Evolutionary conservation across 1,140 invertebrate genomes (phyloP).

Genomic region (Stegodyphus dumicola): DNA sequence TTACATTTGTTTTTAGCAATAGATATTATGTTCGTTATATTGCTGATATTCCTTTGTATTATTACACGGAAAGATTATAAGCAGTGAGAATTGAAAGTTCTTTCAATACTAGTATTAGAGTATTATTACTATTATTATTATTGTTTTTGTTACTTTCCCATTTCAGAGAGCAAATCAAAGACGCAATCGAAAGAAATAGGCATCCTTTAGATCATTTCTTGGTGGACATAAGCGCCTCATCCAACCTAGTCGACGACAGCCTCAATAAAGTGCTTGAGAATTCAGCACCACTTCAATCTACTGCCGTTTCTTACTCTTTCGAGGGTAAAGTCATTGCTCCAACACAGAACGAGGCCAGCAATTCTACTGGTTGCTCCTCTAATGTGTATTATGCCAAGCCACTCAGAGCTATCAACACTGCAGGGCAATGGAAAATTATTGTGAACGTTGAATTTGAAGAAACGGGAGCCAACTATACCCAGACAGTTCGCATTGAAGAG

Average conservation of each 20-base stretch:
- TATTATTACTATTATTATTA: neutral
- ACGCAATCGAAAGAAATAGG: slow-evolving; percentile 41
- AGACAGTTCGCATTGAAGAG: slow-evolving; percentile 86
- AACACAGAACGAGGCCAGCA: neutral
- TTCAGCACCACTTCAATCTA: slow-evolving; percentile 33
- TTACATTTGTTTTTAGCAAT: too few species aligned
- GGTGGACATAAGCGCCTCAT: slow-evolving; percentile 50
- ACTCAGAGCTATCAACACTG: slow-evolving; percentile 80
- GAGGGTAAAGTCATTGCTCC: slow-evolving; percentile 37
- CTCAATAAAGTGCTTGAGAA: slow-evolving; percentile 29
- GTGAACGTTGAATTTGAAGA: slow-evolving; percentile 78
- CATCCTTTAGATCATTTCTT: slow-evolving; percentile 53
- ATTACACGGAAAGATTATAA: too few species aligned
- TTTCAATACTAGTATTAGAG: too few species aligned
- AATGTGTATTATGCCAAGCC: slow-evolving; percentile 83
- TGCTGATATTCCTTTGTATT: neutral
- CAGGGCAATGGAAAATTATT: slow-evolving; percentile 88
- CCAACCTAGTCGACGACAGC: slow-evolving; percentile 26
- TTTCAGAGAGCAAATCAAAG: slow-evolving; percentile 30
- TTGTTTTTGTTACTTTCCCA: neutral
- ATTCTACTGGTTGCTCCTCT: slow-evolving; percentile 74
- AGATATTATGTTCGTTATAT: neutral
- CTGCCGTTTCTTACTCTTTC: slow-evolving; percentile 33
- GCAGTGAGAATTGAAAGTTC: too few species aligned
- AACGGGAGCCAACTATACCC: slow-evolving; percentile 73